These are phyloP conservation scores for Excalfactoria chinensis DNA, from an alignment of 2,113 vertebrate genomes.

Conservation along the genomic window DNA sequence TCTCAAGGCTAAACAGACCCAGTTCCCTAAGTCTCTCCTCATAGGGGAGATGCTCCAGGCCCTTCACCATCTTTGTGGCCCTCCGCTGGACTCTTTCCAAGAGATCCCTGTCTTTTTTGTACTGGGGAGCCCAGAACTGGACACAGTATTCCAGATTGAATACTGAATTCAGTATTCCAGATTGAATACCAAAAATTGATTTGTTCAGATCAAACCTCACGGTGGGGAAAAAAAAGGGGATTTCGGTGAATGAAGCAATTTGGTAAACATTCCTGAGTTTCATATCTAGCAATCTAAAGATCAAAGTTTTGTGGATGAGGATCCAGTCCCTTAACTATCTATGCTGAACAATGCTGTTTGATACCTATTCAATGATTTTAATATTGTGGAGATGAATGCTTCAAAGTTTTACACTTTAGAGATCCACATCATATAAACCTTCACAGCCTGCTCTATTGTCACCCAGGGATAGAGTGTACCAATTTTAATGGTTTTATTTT, in stretches of 20 bases:
- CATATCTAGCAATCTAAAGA: background rate
- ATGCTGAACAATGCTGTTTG: background rate
- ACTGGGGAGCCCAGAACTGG: no score
- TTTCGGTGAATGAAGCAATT: constrained; percentile 18
- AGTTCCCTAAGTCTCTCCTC: no score
- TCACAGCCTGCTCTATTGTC: background rate
- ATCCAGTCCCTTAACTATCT: background rate
- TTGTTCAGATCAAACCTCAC: background rate
- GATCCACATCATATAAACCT: background rate
- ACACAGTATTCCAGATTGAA: no score
- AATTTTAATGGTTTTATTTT: background rate
- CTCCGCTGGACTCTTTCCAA: no score
- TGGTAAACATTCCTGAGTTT: constrained; percentile 17
- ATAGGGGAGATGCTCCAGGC: no score
- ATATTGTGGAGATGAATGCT: background rate
- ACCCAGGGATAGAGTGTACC: background rate
- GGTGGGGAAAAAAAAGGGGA: background rate
- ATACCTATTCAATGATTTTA: background rate
- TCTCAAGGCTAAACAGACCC: no score
- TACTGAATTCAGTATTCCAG: no score
- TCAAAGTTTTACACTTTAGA: background rate
- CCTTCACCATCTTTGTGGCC: no score
- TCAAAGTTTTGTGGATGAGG: background rate
- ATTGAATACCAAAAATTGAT: no score
- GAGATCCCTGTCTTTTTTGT: no score